phyloP scores from a whole-genome alignment of 2,113 vertebrate genomes.

The Ptilorrhoa leucosticta region DNA sequence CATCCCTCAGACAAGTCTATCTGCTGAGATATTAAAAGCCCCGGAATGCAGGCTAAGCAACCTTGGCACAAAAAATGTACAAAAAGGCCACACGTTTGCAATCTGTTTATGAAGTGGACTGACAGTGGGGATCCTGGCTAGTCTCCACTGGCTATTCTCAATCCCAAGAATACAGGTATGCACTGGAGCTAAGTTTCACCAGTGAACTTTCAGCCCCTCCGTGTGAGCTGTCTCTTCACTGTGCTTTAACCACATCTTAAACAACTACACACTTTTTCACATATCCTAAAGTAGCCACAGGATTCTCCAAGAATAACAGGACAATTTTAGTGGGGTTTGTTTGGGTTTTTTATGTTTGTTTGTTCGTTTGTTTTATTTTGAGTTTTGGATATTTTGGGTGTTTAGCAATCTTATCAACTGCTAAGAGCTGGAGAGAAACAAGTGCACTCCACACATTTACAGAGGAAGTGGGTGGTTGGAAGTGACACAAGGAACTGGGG shows the following conservation, averaged over 20 bases:
- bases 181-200: neutral
- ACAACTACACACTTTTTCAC: neutral
- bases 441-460: neutral
- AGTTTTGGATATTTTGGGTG: neutral
- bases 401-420: neutral
- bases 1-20: neutral
- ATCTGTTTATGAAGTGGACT: neutral
- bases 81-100: neutral
- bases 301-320: neutral
- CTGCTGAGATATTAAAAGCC: neutral
- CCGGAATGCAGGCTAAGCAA: neutral
- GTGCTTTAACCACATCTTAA: neutral
- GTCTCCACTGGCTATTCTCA: neutral
- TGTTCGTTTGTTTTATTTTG: neutral
- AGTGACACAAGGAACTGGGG: neutral
- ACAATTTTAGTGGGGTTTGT: neutral
- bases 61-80: neutral
- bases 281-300: neutral
- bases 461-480: neutral
- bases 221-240: neutral
- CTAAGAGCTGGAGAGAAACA: slow-evolving; percentile 5
- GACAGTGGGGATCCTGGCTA: neutral
- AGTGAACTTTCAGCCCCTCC: neutral
- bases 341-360: neutral
- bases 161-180: neutral